Conservation (phyloP, 1,140 invertebrate species). For the Eriocheir sinensis region DNA sequence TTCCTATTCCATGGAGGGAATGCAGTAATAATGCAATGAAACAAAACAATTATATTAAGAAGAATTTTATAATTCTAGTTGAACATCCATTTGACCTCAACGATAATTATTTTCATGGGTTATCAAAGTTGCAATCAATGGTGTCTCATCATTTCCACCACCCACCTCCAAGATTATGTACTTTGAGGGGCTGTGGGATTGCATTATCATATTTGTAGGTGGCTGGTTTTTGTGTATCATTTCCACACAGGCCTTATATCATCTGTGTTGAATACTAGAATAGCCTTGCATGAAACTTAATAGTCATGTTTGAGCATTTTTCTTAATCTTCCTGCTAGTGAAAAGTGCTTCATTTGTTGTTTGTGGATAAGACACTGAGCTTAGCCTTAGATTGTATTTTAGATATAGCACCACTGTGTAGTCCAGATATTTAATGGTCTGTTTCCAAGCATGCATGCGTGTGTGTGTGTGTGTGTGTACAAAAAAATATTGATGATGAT, state of each 20-base stretch:
- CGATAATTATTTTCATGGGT: neutral
- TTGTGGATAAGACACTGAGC: neutral
- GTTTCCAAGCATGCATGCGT: constrained; percentile 17
- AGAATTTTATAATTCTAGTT: neutral
- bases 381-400: neutral
- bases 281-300: neutral
- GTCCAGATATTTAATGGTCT: neutral
- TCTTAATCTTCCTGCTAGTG: neutral
- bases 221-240: too few relatives aligned
- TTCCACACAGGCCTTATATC: too few relatives aligned
- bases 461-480: neutral
- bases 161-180: too few relatives aligned
- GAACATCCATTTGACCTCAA: neutral
- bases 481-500: neutral
- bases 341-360: neutral
- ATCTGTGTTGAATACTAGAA: neutral
- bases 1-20: too few relatives aligned
- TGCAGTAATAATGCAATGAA: neutral
- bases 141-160: too few relatives aligned
- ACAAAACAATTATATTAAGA: neutral
- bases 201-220: too few relatives aligned
- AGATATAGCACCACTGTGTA: neutral
- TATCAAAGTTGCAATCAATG: too few relatives aligned
- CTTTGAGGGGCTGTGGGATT: too few relatives aligned
- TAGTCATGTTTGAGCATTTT: neutral